Base-by-base conservation (phyloP, 2,113 vertebrate genomes). In the Chaetops frenatus region DNA sequence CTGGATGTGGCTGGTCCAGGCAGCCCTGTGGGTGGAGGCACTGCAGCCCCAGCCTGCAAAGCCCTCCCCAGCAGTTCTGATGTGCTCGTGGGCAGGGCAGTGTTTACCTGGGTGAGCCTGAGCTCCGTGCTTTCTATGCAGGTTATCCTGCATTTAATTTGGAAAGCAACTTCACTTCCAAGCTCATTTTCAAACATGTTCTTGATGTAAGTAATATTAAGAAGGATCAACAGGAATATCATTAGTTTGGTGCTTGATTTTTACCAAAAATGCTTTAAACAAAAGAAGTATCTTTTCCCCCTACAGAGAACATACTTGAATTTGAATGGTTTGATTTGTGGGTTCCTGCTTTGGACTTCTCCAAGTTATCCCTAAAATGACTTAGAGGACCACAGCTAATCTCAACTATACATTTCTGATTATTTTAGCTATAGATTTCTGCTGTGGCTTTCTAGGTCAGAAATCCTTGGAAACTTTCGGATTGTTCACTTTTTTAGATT, bases 51-150 rank as follows among this genome's bases (percentile, higher is more conserved):
- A 78, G 23, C 56, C 60, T 11, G 5, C 42, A 42, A 29, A 48
- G n/a, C 38, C 4, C 31, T 50, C 31, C 1, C 1, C 3, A 16
- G 67, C 18, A 22, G 12, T 12, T 29, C 16, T 47, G 33, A 0
- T 11, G 4, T 7, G 17, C 23, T 0, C 4, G 3, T 23, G 33
- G 29, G 53, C 71, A 53, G 15, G 48, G 58, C 42, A 25, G 0
- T 5, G 31, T 5, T 51, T 14, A 16, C 61, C 36, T 72, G 78
- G 40, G 18, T 5, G 18, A 53, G 23, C 31, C 44, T 33, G 8
- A 31, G 58, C 16, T 35, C 24, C 1, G 0, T 38, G 36, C 13
- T n/a, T 8, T 19, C 57, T 35, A 0, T 29, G 25, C 28, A 2
- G 7, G 5, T 51, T 28, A 44, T 16, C 33, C 58, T 44, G 53